These are phyloP conservation scores for Babyrousa celebensis DNA, from an alignment of 2,797 vertebrate genomes.

Conservation along the genomic window DNA sequence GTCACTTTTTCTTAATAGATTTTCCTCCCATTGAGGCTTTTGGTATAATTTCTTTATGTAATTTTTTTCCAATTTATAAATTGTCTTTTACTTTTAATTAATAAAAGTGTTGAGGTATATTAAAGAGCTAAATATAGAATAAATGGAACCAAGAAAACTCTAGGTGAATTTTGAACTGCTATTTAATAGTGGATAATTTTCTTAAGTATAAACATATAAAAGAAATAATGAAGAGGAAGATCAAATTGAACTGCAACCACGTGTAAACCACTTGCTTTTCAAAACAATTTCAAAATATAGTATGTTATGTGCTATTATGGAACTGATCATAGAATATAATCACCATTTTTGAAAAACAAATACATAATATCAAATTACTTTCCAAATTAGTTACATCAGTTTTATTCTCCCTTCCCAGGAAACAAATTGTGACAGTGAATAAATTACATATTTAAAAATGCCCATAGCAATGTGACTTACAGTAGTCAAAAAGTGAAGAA, in stretches of 20 bases:
- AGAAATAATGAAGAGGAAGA: constrained; percentile 45
- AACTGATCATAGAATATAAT: constrained; percentile 46
- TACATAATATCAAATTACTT: background rate
- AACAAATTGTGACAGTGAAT: constrained; percentile 14
- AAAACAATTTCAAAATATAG: constrained; percentile 31
- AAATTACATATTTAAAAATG: background rate
- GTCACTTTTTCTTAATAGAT: constrained; percentile 9
- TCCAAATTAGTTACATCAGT: constrained; percentile 26
- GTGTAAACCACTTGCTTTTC: constrained; percentile 45
- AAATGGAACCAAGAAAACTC: background rate
- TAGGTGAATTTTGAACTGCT: constrained; percentile 30
- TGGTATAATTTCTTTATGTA: background rate
- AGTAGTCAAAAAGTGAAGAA: background rate
- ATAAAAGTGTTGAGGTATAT: background rate
- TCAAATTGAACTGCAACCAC: background rate
- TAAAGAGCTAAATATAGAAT: constrained; percentile 26
- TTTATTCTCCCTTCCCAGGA: constrained; percentile 56
- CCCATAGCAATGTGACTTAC: background rate
- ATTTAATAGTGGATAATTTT: background rate
- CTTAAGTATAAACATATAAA: constrained; percentile 35
- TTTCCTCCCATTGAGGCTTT: constrained; percentile 16
- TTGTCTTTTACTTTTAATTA: constrained; percentile 31
- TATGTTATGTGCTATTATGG: constrained; percentile 8
- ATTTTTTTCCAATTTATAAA: background rate
- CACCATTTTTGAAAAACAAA: constrained; percentile 53